phyloP scores from a whole-genome alignment of 2,797 vertebrate genomes.

The Sebastes jordani region DNA sequence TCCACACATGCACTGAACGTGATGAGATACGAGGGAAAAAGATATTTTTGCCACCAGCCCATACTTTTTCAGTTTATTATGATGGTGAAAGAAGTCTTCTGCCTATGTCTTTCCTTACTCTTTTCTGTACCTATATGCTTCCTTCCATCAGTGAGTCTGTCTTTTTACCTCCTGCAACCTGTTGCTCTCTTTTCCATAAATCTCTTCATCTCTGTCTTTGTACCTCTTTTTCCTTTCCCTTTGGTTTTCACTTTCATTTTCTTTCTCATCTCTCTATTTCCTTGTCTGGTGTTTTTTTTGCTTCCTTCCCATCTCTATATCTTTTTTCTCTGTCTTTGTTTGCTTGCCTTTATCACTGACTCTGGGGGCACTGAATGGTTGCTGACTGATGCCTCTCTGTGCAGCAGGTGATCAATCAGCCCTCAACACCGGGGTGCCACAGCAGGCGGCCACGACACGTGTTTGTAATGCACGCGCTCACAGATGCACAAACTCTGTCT shows the following conservation, averaged over 20 bases:
- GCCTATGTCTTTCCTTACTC: not conserved
- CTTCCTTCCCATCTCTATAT: not conserved
- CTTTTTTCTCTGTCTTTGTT: not conserved
- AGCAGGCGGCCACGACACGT: conserved; percentile 59
- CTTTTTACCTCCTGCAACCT: not conserved
- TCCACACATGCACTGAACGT: conserved; percentile 3
- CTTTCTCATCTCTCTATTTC: not conserved
- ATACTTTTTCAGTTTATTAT: not conserved
- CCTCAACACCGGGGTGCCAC: conserved; percentile 29
- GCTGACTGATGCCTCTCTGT: conserved; percentile 46
- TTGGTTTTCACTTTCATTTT: not conserved
- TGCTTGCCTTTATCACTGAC: conserved; percentile 18
- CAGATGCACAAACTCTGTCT: not conserved
- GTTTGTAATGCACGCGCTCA: conserved; percentile 16
- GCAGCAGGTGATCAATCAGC: conserved; percentile 62
- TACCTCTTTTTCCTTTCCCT: not conserved
- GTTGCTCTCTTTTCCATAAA: not conserved
- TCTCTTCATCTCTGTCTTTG: not conserved
- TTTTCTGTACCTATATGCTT: not conserved
- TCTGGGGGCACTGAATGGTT: conserved; percentile 21
- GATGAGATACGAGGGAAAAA: conserved; percentile 26
- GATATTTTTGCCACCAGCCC: not conserved
- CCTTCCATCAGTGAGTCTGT: not conserved
- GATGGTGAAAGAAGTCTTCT: not conserved
- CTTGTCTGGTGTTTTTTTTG: not conserved